Conservation (phyloP, 37 sponge, comb jelly and placozoan species). For the Ephydatia muelleri region DNA sequence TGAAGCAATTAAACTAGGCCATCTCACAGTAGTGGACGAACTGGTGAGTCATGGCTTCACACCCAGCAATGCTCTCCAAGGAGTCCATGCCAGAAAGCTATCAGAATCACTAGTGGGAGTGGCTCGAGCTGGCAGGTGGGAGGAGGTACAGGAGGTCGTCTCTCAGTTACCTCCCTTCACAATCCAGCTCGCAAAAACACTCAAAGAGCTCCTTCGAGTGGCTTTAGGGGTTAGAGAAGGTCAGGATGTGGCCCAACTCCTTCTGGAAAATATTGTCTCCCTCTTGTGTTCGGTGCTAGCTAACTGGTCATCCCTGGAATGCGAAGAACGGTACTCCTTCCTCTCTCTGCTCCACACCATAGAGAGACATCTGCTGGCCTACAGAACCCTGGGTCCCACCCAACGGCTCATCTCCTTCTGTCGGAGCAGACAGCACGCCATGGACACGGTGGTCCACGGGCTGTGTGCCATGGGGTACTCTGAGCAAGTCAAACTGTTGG, state of each 20-base stretch:
- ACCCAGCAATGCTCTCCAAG: neutral
- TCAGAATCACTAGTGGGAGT: neutral
- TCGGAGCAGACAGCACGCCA: neutral
- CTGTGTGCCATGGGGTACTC: neutral
- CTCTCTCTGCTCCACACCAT: neutral
- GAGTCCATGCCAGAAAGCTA: neutral
- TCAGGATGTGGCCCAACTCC: neutral
- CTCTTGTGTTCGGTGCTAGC: neutral
- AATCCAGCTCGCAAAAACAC: neutral
- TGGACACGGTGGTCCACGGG: neutral
- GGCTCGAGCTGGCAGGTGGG: slow-evolving; percentile 25
- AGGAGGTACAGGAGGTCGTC: neutral
- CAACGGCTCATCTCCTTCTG: neutral
- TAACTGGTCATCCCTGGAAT: neutral
- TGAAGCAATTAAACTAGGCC: neutral
- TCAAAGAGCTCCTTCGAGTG: neutral
- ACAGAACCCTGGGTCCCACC: neutral
- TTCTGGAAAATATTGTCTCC: neutral
- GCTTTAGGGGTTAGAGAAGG: neutral
- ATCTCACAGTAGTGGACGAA: neutral
- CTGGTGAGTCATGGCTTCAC: neutral
- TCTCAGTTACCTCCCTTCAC: neutral
- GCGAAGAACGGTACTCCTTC: neutral
- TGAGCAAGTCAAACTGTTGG: slow-evolving; percentile 2
- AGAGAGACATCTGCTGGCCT: neutral